Conservation (phyloP, 2,113 vertebrate species). For the Gavialis gangeticus region DNA sequence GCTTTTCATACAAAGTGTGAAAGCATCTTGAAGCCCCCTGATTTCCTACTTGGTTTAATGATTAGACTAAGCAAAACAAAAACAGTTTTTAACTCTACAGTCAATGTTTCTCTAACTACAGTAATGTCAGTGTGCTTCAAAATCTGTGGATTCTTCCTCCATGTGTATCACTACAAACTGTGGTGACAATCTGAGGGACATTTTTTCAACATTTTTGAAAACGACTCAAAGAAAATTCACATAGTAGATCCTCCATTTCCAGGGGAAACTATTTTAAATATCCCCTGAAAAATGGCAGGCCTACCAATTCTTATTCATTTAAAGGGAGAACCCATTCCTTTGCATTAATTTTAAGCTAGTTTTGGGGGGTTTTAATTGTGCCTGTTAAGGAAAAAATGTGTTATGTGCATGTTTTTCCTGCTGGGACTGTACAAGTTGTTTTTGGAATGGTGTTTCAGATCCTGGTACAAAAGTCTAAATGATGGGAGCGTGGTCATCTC, state of each 20-base stretch:
- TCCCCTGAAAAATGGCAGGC: neutral
- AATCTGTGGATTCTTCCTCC: neutral
- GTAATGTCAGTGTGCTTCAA: neutral
- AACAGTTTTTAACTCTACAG: neutral
- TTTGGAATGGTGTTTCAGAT: accelerated
- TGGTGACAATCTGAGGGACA: neutral
- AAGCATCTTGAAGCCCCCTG: neutral
- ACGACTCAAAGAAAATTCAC: neutral
- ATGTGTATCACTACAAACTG: neutral
- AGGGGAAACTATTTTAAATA: neutral
- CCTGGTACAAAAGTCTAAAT: neutral
- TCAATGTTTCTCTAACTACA: neutral
- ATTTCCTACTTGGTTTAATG: neutral
- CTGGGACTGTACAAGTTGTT: neutral
- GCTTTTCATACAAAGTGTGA: neutral
- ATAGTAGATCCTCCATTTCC: neutral
- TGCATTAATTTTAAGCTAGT: accelerated
- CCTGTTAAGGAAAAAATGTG: neutral
- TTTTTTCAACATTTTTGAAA: neutral
- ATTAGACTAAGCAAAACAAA: neutral
- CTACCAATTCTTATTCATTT: accelerated
- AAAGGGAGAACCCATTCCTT: neutral
- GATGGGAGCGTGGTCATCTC: accelerated
- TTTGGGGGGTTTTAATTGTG: neutral
- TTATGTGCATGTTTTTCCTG: neutral